phyloP scores from a whole-genome alignment of 2,888 invertebrate species.

The Aproaerema taeniolella region DNA sequence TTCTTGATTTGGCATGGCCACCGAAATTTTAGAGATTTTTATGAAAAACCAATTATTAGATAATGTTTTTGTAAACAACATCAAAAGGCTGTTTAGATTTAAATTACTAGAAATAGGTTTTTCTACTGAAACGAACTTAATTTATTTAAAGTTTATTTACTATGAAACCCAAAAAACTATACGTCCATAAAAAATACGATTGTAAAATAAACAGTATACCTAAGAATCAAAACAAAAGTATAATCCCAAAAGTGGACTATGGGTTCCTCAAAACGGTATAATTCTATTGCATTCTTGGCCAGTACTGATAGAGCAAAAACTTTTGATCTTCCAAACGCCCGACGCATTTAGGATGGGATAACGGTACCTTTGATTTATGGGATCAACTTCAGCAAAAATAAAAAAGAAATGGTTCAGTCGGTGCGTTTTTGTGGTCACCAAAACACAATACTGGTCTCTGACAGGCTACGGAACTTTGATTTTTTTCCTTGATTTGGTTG shows the following conservation, averaged over 20 bases:
- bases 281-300: too few species aligned
- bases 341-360: conserved; percentile 38
- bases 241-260: too few species aligned
- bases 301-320: conserved; percentile 43
- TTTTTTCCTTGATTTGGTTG: neutral
- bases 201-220: neutral
- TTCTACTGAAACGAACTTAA: too few species aligned
- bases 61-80: neutral
- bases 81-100: too few species aligned
- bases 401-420: conserved; percentile 21
- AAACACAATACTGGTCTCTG: conserved; percentile 8
- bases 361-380: conserved; percentile 51
- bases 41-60: neutral
- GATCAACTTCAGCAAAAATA: conserved; percentile 33
- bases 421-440: conserved; percentile 7
- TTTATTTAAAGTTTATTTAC: too few species aligned
- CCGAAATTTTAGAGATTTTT: neutral
- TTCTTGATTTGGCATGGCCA: neutral
- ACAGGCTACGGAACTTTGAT: conserved; percentile 3
- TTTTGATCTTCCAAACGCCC: conserved; percentile 23
- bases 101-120: too few species aligned
- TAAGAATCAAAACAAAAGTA: neutral
- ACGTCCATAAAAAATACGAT: neutral
- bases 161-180: neutral
- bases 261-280: too few species aligned